Evolutionary conservation across 2,888 invertebrate species (phyloP), one percentile per base, ranked within the genome.

Genomic region (Caradrina clavipalpis): DNA sequence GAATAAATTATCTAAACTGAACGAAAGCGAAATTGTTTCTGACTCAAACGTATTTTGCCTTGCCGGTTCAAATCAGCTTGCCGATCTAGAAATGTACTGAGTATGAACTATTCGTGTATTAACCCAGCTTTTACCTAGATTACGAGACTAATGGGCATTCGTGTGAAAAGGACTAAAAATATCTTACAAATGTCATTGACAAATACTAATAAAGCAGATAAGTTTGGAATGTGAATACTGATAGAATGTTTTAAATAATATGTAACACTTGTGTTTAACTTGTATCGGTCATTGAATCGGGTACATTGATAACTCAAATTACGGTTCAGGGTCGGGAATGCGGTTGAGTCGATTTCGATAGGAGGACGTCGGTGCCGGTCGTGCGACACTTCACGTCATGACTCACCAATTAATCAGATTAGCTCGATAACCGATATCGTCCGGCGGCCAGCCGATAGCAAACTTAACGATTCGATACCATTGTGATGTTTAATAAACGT

Each of bases 381-480:
- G 82, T 74, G 82, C 83, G 82, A 85, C 88, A 84, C 82, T 86
- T 83, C 80, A 86, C 81, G 80, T 85, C 77, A 78, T 92, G 93
- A 92, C 84, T 92, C 91, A 91, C 88, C 90, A 92, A 94, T 93
- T 94, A 94, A 93, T 93, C 91, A 88, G 93, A 95, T 94, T 92
- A 92, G 81, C 69, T 77, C 88, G 93, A 94, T 93, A 93, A 88
- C 87, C 69, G 85, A 86, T 93, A 93, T 91, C 92, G 87, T 78
- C 76, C 73, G 78, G 79, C 75, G 81, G 85, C 81, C 82, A 85
- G 79, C 85, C 86, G 86, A 87, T 89, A 86, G 55, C 70, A 35
- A 59, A 79, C 73, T 84, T 75, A 83, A 79, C 81, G 81, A 74
- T 83, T 86, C 78, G 80, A 78, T 71, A 73, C 66, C 62, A 70